Evolutionary conservation across 2,113 vertebrate species (phyloP), one percentile per base, ranked within the genome.

Genomic region (Crotalus helleri): DNA sequence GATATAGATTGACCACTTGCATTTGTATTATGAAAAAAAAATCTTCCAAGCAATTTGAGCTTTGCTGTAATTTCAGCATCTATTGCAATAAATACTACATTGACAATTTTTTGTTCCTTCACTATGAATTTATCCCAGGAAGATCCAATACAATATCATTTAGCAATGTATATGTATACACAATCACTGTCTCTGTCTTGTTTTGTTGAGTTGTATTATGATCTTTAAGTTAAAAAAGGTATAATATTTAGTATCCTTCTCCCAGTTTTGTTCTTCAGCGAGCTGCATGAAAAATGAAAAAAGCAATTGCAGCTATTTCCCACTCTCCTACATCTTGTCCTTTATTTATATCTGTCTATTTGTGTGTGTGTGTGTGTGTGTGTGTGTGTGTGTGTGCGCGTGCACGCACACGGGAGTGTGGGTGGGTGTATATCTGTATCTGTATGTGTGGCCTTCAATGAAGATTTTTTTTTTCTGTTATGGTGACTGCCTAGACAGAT

Each of bases 1-100:
- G 61, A 54, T 94, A 95, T 94, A 91, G 86, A 89, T 92, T 91
- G 91, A 59, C 95, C 92, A 95, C 94, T 88, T 94, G 69, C 90
- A 93, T 94, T 94, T 88, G 23, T 29, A 90, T 13, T 58, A 58
- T 10, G n/a, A 49, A 64, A 92, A 95, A 92, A 61, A 90, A 94
- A 96, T 95, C 87, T 91, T 93, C 94, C 94, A 95, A 94, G 85
- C 69, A 64, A 54, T 88, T 92, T 92, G n/a, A 55, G 24, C 21
- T 81, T 51, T 94, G 90, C 92, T 93, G 85, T 88, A 90, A 94
- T 96, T 90, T 94, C 88, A 61, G 59, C 57, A 89, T 85, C 49
- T 94, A 89, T 33, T 46, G 69, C 58, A 94, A 92, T 46, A 29
- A 49, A 91, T 39, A n/a, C 15, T 51, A 91, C 23, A 54, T 81